Conservation (phyloP, 2,797 vertebrate species). For the Pagetopsis macropterus region DNA sequence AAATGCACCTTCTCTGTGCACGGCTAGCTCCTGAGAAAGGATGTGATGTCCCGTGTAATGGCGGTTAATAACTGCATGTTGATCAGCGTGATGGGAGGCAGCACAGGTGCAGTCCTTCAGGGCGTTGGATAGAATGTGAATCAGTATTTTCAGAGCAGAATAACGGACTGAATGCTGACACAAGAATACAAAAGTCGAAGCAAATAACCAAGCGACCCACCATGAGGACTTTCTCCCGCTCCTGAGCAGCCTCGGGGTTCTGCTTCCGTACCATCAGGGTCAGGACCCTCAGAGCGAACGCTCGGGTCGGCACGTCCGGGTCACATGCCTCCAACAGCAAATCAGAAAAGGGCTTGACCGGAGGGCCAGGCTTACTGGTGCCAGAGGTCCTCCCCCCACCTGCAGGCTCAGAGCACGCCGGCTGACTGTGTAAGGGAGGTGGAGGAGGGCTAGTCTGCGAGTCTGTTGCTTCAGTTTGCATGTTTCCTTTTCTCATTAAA, state of each 20-base stretch:
- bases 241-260: conserved; percentile 72
- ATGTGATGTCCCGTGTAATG: not conserved
- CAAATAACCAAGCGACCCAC: conserved; percentile 71
- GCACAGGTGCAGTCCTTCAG: not conserved
- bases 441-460: not conserved
- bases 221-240: conserved; percentile 86
- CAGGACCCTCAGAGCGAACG: conserved; percentile 86
- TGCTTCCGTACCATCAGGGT: conserved; percentile 77
- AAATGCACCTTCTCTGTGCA: not conserved
- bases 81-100: not conserved
- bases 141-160: not conserved
- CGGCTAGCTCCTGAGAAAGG: not conserved
- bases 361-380: not conserved
- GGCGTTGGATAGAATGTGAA: not conserved
- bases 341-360: conserved; percentile 66
- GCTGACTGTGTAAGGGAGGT: not conserved
- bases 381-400: not conserved
- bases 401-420: no score
- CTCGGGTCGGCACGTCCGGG: conserved; percentile 86
- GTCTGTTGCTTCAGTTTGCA: not conserved
- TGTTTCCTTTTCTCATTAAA: conserved; percentile 4
- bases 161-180: not conserved
- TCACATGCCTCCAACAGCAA: conserved; percentile 87
- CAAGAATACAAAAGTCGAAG: not conserved
- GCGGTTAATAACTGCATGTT: not conserved